Evolutionary conservation across 2,888 invertebrate genomes (phyloP), one percentile per base, ranked within the genome.

Genomic region (Tetragnatha montana): DNA sequence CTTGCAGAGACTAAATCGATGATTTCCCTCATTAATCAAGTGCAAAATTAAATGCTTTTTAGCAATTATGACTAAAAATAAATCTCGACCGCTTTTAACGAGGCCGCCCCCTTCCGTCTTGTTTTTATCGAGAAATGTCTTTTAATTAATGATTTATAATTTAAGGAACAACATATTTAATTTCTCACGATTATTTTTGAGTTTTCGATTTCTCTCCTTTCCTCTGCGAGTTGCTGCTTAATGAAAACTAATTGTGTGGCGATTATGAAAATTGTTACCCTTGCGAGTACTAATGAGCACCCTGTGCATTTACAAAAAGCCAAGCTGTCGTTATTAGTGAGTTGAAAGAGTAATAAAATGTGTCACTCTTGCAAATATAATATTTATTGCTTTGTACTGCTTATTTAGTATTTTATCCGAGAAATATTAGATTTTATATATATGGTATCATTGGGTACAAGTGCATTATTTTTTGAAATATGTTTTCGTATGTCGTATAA

Each of bases 71-170:
- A 81, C 73, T 60, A 71, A 86, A 81, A 87, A 78, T 87, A 85
- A 85, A 85, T 71, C 78, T 71, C 68, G 60, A 73, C 70, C 19
- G 47, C 68, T 50, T 80, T 19, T 86, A 86, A 80, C 80, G 80
- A 35, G 35, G 22, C 51, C n/a, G 22, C 47, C 76, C 47, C 22
- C 49, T 71, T 79, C 21, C n/a, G n/a, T 68, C 35, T 49, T 74
- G 49, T 81, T 81, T 84, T 84, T 84, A 89, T 71, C 17, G 81
- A 81, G 71, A 86, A 50, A 35, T 69, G 49, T 51, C 71, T 71
- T 86, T 81, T 89, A 89, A 89, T 89, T 89, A 89, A 89, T 89
- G 85, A 84, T 81, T 85, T 81, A 85, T 89, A 78, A 78, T 81
- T 85, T 81, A 68, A 47, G 47, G 84, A 81, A 81, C 84, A 85